Evolutionary conservation across 2,113 vertebrate genomes (phyloP).

Genomic region (Zapus hudsonius): DNA sequence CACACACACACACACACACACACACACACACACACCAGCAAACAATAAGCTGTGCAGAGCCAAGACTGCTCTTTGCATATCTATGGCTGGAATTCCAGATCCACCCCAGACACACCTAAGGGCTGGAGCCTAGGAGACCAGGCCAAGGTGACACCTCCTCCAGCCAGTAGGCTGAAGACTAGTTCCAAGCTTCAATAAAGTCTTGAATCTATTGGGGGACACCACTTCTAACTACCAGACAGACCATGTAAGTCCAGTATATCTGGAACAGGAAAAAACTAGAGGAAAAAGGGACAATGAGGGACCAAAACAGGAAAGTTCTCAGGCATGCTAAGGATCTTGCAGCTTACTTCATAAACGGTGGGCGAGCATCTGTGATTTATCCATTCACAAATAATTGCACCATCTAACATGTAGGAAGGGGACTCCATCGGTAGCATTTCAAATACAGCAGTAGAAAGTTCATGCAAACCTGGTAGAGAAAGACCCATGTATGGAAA

Average conservation of each 20-base stretch:
- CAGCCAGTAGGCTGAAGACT: too few species aligned
- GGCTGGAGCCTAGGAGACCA: too few species aligned
- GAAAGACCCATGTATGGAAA: neutral
- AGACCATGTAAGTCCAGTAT: neutral
- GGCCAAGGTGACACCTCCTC: too few species aligned
- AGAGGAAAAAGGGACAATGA: neutral
- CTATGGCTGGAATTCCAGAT: too few species aligned
- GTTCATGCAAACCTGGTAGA: neutral
- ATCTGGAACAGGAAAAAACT: neutral
- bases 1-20: neutral
- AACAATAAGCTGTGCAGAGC: too few species aligned
- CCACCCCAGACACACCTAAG: too few species aligned
- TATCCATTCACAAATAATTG: neutral
- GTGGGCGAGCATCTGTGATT: neutral
- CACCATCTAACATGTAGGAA: neutral
- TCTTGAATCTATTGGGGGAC: too few species aligned
- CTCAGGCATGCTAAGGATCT: neutral
- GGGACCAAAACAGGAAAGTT: constrained; percentile 2
- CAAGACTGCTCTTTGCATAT: too few species aligned
- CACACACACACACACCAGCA: too few species aligned
- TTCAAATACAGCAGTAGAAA: neutral
- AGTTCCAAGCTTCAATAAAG: too few species aligned
- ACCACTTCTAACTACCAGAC: too few species aligned
- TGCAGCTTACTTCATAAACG: neutral
- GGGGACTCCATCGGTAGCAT: neutral